Evolutionary conservation across 2,888 invertebrate species (phyloP).

Genomic region (Rhynchonema sp.): DNA sequence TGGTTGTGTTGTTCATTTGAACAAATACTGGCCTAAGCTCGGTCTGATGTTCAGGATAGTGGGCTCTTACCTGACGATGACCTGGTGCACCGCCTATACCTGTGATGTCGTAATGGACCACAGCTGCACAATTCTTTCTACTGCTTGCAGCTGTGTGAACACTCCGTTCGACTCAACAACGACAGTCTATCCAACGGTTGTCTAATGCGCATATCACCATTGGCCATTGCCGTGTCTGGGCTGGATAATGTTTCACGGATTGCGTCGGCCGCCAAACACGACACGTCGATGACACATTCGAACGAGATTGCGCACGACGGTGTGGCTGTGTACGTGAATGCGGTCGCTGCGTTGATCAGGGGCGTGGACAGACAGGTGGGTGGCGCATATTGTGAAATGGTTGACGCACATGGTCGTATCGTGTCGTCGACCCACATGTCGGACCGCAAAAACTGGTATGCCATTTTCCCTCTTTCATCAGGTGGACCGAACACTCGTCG

Average conservation of each 20-base stretch:
- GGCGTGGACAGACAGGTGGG: background rate
- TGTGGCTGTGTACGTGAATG: background rate
- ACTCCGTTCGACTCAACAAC: background rate
- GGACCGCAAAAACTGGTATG: too few relatives aligned
- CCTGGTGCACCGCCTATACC: too few relatives aligned
- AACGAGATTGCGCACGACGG: background rate
- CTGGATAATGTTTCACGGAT: background rate
- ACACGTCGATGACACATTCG: background rate
- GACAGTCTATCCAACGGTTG: slow-evolving; percentile 10
- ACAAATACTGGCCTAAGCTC: too few relatives aligned
- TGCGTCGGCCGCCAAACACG: background rate
- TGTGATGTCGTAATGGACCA: too few relatives aligned
- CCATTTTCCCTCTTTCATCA: too few relatives aligned
- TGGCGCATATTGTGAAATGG: background rate
- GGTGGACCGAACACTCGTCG: too few relatives aligned
- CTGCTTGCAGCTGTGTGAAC: background rate
- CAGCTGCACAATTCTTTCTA: too few relatives aligned
- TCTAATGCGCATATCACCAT: slow-evolving; percentile 10
- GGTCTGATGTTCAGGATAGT: too few relatives aligned
- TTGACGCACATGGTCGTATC: background rate
- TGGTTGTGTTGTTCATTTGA: too few relatives aligned
- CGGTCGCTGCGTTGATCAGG: background rate
- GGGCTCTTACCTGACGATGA: too few relatives aligned
- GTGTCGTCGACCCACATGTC: too few relatives aligned
- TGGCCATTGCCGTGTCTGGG: slow-evolving; percentile 6